Conservation (phyloP, 1,140 invertebrate species). For the Ooceraea biroi region DNA sequence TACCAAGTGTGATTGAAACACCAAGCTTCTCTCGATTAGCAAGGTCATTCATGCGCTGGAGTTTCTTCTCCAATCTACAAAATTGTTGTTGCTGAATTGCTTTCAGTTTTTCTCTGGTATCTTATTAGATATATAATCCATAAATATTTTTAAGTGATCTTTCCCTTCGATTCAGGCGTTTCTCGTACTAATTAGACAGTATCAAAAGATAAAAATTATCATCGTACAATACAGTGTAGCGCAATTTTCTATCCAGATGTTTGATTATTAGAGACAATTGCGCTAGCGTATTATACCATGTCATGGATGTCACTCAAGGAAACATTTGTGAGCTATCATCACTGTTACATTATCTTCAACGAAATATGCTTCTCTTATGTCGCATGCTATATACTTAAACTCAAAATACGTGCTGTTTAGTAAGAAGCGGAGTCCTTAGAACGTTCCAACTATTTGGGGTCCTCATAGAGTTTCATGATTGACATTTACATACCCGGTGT, state of each 20-base stretch:
- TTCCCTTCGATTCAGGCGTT: background rate
- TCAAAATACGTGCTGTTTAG: slow-evolving; percentile 63
- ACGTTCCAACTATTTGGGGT: slow-evolving; percentile 46
- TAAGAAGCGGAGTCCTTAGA: slow-evolving; percentile 64
- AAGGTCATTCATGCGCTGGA: slow-evolving; percentile 78
- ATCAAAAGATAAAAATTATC: no score
- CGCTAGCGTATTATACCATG: no score
- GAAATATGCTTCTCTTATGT: slow-evolving; percentile 22
- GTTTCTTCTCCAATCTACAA: slow-evolving; percentile 81
- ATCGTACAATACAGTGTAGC: no score
- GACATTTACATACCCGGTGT: slow-evolving; percentile 84
- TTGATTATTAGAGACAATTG: no score
- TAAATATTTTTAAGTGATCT: slow-evolving; percentile 4
- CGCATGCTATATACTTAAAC: slow-evolving; percentile 63
- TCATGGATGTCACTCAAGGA: background rate
- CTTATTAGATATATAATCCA: slow-evolving; percentile 34
- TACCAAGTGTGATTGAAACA: slow-evolving; percentile 68
- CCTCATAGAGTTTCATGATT: slow-evolving; percentile 22
- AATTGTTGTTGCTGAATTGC: slow-evolving; percentile 73
- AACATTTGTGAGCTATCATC: background rate
- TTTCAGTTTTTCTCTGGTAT: slow-evolving; percentile 30
- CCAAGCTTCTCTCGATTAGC: slow-evolving; percentile 68
- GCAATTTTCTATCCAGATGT: no score
- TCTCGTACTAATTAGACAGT: background rate
- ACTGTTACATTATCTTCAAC: slow-evolving; percentile 7